Evolutionary conservation across 2,888 invertebrate species (phyloP), one percentile per base, ranked within the genome.

Genomic region (Polydrusus cervinus): DNA sequence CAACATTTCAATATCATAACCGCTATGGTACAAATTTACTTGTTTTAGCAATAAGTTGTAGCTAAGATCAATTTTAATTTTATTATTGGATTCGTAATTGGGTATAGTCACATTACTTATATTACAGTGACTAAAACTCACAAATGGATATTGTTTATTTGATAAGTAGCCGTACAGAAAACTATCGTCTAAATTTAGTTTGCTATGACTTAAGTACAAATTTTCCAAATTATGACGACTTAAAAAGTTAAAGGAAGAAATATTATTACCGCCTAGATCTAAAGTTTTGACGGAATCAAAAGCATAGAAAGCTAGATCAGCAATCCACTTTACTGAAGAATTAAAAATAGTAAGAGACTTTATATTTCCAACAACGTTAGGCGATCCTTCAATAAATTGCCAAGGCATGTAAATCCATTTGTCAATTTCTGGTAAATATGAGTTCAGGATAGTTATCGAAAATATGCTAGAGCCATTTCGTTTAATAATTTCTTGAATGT

Each of bases 281-380:
- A 47, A 47, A 47, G 47, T 47, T 47, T 14, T 13, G 14, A 47
- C n/a, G n/a, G n/a, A n/a, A n/a, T n/a, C n/a, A n/a, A n/a, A n/a
- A n/a, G n/a, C n/a, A n/a, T n/a, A n/a, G n/a, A n/a, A n/a, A n/a
- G n/a, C n/a, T n/a, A n/a, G n/a, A n/a, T n/a, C n/a, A n/a, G n/a
- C n/a, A n/a, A n/a, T 8, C 8, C 3, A 13, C n/a, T 47, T 16
- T 16, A 47, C 47, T n/a, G 47, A 47, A 47, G 47, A 47, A 47
- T 47, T 47, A n/a, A 14, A n/a, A 47, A 47, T 47, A 13, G 14
- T 2, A 14, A 47, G 8, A 13, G 47, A 47, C 3, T 47, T 16
- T 5, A 47, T 14, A 16, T 1, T 47, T 6, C 9, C 1, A 9
- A 13, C 9, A 40, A 11, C 40, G 3, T 7, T 3, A 13, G n/a